Base-by-base conservation (phyloP, 2,888 invertebrate species). In the Caenorhabditis uteleia region DNA sequence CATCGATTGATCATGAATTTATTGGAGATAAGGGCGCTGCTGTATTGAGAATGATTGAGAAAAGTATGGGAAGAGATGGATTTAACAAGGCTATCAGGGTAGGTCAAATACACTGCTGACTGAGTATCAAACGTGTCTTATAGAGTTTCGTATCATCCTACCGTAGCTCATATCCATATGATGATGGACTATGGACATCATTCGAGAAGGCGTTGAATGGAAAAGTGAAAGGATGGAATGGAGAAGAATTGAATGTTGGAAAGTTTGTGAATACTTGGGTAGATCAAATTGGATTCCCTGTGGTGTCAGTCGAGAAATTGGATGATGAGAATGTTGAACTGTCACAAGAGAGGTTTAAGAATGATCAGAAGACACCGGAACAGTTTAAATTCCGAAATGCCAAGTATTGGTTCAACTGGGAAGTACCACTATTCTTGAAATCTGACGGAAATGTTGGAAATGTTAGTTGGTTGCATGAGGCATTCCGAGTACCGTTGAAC, bases 1-100 rank as follows among this genome's bases (percentile, higher is more conserved):
- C 89, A 64, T 91, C 92, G 79, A 91, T 91, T 47, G 92, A 92
- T 79, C 91, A 92, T 83, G 88, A 89, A 54, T 93, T 94, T 72
- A 92, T 93, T 0, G 94, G 93, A 81, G 90, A 89, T 45, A 94
- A 94, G 88, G 92, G 82, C 31, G 79, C 75, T 6, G 62, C 77
- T 6, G 65, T 82, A 6, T 61, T 82, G 18, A 60, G 78, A 34
- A 82, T 82, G 82, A 51, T 82, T 23, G 62, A 75, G 38, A 64
- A 67, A 12, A 57, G 82, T 27, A 65, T 82, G 44, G 82, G 81
- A 16, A 73, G 68, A 40, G 70, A 74, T 29, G 56, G 67, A 23
- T 83, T 83, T 68, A 65, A 71, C 36, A 68, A 76, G 38, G 83
- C 78, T 16, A 51, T 82, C 18, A 59, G 74, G 56, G 82, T 82